Evolutionary conservation across 2,797 vertebrate genomes (phyloP).

Genomic region (Discoglossus pictus): DNA sequence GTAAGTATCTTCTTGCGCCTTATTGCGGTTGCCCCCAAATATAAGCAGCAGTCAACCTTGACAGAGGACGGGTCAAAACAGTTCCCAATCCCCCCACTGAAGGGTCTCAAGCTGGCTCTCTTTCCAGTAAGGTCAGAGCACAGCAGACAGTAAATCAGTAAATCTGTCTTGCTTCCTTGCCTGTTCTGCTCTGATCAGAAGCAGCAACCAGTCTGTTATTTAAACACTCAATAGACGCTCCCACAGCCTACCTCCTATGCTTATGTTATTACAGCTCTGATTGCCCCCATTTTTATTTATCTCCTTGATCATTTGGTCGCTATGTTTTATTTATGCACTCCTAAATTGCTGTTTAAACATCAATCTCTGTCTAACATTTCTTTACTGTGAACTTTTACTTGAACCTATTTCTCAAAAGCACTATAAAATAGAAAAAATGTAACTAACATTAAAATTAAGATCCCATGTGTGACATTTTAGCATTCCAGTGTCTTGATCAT

Average conservation of each 20-base stretch:
- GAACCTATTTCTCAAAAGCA: too few relatives aligned
- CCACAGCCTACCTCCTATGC: background rate
- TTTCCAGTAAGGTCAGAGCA: slow-evolving; percentile 7
- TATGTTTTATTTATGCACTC: too few relatives aligned
- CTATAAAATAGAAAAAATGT: too few relatives aligned
- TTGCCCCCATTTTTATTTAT: background rate
- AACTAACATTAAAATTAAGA: too few relatives aligned
- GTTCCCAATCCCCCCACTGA: background rate
- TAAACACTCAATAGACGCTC: slow-evolving; percentile 9
- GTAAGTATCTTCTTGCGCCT: too few relatives aligned
- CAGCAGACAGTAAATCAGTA: slow-evolving; percentile 12
- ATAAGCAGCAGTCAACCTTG: too few relatives aligned
- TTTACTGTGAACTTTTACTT: too few relatives aligned
- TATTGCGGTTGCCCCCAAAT: too few relatives aligned
- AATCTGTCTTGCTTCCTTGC: background rate
- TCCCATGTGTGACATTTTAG: too few relatives aligned
- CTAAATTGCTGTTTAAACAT: too few relatives aligned
- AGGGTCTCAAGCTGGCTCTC: background rate
- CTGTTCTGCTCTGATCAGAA: slow-evolving; percentile 1
- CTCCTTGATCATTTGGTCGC: background rate
- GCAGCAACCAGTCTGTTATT: slow-evolving; percentile 9
- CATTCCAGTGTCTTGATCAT: too few relatives aligned
- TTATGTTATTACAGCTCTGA: slow-evolving; percentile 13
- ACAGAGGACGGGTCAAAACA: background rate
- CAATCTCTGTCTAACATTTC: too few relatives aligned